Percentiles rank a stretch among this genome's conserved stretches.
Evolutionary conservation across 2,113 vertebrate species (phyloP).

Genomic region (Syngnathus typhle): DNA sequence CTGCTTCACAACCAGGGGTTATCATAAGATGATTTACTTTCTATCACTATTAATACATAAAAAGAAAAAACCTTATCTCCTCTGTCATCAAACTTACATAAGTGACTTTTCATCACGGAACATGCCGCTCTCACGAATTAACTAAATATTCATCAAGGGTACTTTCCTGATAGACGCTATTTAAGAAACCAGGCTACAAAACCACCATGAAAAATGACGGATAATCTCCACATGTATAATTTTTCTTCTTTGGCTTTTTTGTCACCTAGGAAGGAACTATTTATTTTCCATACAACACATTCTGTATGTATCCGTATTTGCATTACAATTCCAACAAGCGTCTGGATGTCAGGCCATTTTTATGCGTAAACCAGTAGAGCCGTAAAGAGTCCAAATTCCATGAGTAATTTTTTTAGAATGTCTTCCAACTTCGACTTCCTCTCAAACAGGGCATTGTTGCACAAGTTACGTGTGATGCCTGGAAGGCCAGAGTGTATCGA

Average conservation of each 20-base stretch:
- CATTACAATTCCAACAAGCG: not conserved
- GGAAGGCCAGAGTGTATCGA: not conserved
- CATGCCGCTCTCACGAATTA: not conserved
- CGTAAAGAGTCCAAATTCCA: not conserved
- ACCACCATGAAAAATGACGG: not conserved
- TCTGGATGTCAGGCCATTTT: not conserved
- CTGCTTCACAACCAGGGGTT: conserved; percentile 20
- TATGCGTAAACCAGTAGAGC: too few relatives aligned
- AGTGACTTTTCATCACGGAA: not conserved
- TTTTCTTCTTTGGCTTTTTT: too few relatives aligned
- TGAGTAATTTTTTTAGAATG: not conserved
- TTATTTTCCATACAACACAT: too few relatives aligned
- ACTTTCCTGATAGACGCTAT: not conserved
- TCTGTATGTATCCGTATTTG: not conserved
- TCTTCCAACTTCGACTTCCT: not conserved
- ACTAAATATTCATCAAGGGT: not conserved
- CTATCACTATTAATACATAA: conserved; percentile 31
- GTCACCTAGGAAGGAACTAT: too few relatives aligned
- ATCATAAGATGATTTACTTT: conserved; percentile 34
- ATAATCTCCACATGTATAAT: too few relatives aligned
- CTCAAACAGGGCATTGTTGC: not conserved
- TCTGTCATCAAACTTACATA: conserved; percentile 9
- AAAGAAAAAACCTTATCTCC: conserved; percentile 13
- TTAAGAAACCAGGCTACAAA: not conserved
- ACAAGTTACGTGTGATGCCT: not conserved